Evolutionary conservation across 2,888 invertebrate species (phyloP).

Genomic region (Neria commutata): DNA sequence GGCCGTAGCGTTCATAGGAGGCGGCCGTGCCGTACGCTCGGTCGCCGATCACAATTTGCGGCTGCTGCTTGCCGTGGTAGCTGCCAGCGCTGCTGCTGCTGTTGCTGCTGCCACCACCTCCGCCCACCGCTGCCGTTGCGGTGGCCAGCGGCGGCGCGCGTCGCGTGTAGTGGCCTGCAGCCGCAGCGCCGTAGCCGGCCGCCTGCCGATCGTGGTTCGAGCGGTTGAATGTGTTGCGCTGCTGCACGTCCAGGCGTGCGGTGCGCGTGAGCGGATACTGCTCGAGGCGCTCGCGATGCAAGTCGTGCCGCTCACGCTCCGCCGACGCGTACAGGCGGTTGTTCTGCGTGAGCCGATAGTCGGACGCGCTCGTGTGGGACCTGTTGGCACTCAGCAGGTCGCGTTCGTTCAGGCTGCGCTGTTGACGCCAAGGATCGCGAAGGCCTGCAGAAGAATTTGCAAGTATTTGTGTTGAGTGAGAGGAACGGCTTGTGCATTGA

Average conservation of each 20-base stretch:
- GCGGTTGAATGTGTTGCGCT: slow-evolving; percentile 60
- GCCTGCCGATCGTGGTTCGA: slow-evolving; percentile 64
- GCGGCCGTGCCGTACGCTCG: slow-evolving; percentile 37
- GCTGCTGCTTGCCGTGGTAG: slow-evolving; percentile 55
- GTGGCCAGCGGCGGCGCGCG: slow-evolving; percentile 35
- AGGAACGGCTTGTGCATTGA: background rate
- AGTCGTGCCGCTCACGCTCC: slow-evolving; percentile 55
- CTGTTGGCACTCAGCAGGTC: slow-evolving; percentile 50
- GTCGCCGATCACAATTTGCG: slow-evolving; percentile 59
- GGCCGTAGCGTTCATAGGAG: slow-evolving; percentile 49
- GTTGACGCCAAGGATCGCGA: slow-evolving; percentile 57
- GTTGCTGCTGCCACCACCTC: slow-evolving; percentile 33
- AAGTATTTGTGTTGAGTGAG: background rate
- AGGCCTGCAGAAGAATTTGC: slow-evolving; percentile 42
- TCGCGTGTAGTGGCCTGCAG: slow-evolving; percentile 22
- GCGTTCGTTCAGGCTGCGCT: slow-evolving; percentile 58
- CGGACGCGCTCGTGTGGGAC: slow-evolving; percentile 38
- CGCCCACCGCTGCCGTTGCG: slow-evolving; percentile 29
- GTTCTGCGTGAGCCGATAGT: slow-evolving; percentile 48
- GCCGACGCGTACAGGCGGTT: slow-evolving; percentile 57
- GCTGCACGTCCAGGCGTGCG: slow-evolving; percentile 60
- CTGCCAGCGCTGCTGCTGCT: slow-evolving; percentile 49
- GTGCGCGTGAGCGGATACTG: slow-evolving; percentile 57
- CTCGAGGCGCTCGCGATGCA: slow-evolving; percentile 55
- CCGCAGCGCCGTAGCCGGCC: slow-evolving; percentile 20